phyloP scores from a whole-genome alignment of 1,140 invertebrate species.

The Pseudomyrmex concolor region DNA sequence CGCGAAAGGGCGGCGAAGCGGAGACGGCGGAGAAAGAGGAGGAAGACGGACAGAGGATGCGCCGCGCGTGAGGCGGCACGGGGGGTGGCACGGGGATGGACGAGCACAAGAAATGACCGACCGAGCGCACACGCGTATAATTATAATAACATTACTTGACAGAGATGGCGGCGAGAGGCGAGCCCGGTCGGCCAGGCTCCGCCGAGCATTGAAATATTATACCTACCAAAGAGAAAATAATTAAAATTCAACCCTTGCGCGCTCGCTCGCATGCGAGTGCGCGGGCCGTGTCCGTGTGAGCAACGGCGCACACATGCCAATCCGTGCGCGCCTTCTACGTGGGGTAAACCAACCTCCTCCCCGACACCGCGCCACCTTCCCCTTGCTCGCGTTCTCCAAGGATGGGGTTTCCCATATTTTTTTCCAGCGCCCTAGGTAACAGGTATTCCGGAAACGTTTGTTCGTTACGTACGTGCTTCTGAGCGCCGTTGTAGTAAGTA shows the following conservation, averaged over 20 bases:
- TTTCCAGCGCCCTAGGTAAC: slow-evolving; percentile 82
- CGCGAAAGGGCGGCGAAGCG: slow-evolving; percentile 34
- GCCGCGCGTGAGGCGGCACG: slow-evolving; percentile 21
- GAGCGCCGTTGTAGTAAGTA: slow-evolving; percentile 70
- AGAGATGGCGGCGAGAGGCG: slow-evolving; percentile 81
- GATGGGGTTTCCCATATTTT: slow-evolving; percentile 81
- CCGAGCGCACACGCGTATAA: slow-evolving; percentile 81
- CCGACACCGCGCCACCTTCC: slow-evolving; percentile 40
- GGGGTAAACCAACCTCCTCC: slow-evolving; percentile 61
- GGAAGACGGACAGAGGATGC: slow-evolving; percentile 55
- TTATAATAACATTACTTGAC: slow-evolving; percentile 85
- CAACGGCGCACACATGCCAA: slow-evolving; percentile 49
- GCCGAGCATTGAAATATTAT: slow-evolving; percentile 85
- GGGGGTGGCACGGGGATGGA: slow-evolving; percentile 59
- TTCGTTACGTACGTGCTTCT: slow-evolving; percentile 77
- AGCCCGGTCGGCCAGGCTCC: slow-evolving; percentile 77
- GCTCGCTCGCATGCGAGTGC: slow-evolving; percentile 70
- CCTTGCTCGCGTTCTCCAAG: slow-evolving; percentile 71
- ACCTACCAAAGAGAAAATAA: slow-evolving; percentile 85
- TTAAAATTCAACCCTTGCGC: slow-evolving; percentile 85
- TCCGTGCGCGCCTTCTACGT: slow-evolving; percentile 50
- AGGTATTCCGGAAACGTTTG: slow-evolving; percentile 83
- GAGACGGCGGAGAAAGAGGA: slow-evolving; percentile 50
- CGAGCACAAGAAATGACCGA: slow-evolving; percentile 76
- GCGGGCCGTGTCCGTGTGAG: slow-evolving; percentile 44